phyloP scores from a whole-genome alignment of 1,140 invertebrate species.

The Penaeus japonicus region DNA sequence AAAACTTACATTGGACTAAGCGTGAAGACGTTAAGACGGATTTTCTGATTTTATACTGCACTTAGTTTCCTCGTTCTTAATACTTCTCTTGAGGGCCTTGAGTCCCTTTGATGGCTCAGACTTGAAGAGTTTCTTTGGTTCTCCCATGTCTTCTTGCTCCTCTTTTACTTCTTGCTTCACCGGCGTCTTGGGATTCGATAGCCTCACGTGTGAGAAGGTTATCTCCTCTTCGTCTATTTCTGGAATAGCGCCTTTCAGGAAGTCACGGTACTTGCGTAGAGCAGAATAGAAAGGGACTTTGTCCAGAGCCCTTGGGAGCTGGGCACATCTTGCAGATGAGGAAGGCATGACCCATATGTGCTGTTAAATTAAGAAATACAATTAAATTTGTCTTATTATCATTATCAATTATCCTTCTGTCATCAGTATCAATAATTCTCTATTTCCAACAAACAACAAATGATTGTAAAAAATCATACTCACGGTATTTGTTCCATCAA shows the following conservation, averaged over 20 bases:
- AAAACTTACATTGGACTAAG: no score
- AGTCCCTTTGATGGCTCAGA: background rate
- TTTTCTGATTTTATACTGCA: no score
- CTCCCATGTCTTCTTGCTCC: background rate
- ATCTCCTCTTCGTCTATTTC: conserved; percentile 91
- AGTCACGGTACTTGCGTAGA: conserved; percentile 94
- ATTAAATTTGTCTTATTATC: background rate
- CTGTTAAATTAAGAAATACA: conserved; percentile 69
- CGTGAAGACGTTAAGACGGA: no score
- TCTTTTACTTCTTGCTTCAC: background rate
- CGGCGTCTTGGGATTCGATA: conserved; percentile 41
- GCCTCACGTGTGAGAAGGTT: conserved; percentile 71
- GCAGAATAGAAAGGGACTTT: conserved; percentile 98
- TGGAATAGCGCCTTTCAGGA: conserved; percentile 84
- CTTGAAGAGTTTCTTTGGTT: background rate
- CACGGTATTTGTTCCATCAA: conserved; percentile 93
- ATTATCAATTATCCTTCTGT: no score
- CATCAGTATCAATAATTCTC: no score
- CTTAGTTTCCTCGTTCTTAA: background rate
- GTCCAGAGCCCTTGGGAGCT: conserved; percentile 91
- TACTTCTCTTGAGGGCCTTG: background rate
- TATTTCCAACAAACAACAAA: background rate
- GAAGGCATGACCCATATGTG: conserved; percentile 99
- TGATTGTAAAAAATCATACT: conserved; percentile 63
- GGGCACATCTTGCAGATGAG: conserved; percentile 93